phyloP scores from a whole-genome alignment of 2,888 invertebrate species.

The Steinernema scapterisci region DNA sequence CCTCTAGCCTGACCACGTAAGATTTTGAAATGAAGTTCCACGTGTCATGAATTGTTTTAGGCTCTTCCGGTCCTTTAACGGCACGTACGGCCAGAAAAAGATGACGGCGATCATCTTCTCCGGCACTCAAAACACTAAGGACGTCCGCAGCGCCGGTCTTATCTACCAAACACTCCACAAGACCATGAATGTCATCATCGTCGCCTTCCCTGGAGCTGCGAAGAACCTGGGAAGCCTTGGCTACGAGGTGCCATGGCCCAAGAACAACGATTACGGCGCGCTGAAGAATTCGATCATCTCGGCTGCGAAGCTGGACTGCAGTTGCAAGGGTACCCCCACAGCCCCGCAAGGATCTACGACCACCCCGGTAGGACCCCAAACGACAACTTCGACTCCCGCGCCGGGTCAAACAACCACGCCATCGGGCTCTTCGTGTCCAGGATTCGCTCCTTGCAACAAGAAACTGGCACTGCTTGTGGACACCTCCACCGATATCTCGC shows the following conservation, averaged over 20 bases:
- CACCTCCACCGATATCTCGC: not conserved
- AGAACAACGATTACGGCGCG: not conserved
- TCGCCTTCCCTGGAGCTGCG: constrained; percentile 6
- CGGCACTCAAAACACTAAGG: not conserved
- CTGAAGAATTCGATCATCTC: not conserved
- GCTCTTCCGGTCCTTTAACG: not conserved
- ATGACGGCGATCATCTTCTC: constrained; percentile 1
- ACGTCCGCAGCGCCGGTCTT: not conserved
- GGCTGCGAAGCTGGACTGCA: constrained; percentile 2
- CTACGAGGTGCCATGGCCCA: not conserved
- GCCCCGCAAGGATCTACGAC: not conserved
- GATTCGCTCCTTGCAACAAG: not conserved
- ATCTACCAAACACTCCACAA: not conserved
- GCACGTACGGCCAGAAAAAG: not conserved
- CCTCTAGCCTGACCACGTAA: not conserved
- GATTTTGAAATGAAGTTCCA: too few relatives aligned
- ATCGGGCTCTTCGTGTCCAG: not conserved
- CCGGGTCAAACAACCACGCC: not conserved
- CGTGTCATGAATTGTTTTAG: not conserved
- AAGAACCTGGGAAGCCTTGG: not conserved
- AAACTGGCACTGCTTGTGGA: not conserved
- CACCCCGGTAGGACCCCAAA: not conserved
- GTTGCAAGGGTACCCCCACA: not conserved
- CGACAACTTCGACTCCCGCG: not conserved
- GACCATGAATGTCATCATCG: not conserved